Base-by-base conservation (phyloP, 2,797 vertebrate species). In the Novumbra hubbsi region DNA sequence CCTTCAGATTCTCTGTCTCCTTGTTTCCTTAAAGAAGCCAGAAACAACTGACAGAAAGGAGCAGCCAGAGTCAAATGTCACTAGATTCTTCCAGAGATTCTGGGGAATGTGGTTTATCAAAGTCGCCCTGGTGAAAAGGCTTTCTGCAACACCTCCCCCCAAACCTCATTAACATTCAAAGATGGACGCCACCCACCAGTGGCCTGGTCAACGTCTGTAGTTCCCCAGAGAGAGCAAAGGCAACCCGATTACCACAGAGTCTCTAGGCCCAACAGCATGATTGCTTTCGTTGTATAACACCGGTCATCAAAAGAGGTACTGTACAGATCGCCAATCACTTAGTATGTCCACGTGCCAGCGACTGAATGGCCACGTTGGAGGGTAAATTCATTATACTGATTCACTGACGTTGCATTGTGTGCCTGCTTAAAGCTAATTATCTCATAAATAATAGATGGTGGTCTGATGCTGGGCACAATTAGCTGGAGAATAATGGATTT, bases 41-140 rank as follows among this genome's bases (percentile, higher is more conserved):
- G 80, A 84, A 82, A 68, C 71, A 85, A 84, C 81, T 77, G 86
- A 88, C 83, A 80, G 80, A 76, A 84, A 76, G 72, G 69, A 41
- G 30, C 38, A 73, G 78, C 76, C 49, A 27, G 80, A 91, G 81
- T 83, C 80, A 91, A 92, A 92, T 91, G 89, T 87, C 86, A 86
- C 68, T 48, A 57, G 49, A 41, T 76, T 83, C 82, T 86, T 89
- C 86, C 28, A 80, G 85, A 87, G 86, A 81, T 84, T 3, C 76
- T 81, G 81, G 81, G 71, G 79, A 79, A 81, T 77, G 81, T 65
- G 76, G 63, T 79, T 79, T 83, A 82, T 89, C 85, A 81, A 86
- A 81, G 85, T 68, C 72, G 75, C 73, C 74, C 73, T 78, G 73
- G 73, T 81, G 79, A 76, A 84, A 84, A 79, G 72, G 57, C 76